A percentile compares a stretch with the other conserved stretches of the same genome.
phyloP scores from a whole-genome alignment of 2,113 vertebrate genomes.

The Piaya cayana region DNA sequence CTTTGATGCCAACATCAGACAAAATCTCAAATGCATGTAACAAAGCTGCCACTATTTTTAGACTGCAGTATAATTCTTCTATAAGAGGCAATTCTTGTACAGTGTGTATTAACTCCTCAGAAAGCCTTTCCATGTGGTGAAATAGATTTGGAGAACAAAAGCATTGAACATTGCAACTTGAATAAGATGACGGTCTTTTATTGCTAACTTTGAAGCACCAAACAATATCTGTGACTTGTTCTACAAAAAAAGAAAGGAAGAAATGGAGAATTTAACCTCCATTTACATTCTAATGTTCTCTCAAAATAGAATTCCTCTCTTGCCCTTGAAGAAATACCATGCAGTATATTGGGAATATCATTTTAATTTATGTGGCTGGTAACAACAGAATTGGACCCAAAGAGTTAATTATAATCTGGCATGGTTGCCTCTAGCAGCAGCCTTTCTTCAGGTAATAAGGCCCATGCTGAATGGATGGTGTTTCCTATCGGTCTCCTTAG shows the following conservation, averaged over 20 bases:
- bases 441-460: constrained; percentile 4
- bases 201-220: constrained; percentile 42
- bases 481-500: not conserved
- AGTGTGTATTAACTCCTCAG: constrained; percentile 49
- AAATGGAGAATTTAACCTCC: constrained; percentile 35
- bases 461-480: not conserved
- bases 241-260: constrained; percentile 27
- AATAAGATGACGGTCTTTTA: constrained; percentile 48
- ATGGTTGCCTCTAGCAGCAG: not conserved
- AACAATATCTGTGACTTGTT: constrained; percentile 45
- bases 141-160: constrained; percentile 67
- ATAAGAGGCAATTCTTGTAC: not conserved
- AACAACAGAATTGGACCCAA: not conserved
- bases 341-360: constrained; percentile 24
- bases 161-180: constrained; percentile 13
- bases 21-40: not conserved
- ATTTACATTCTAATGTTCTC: constrained; percentile 68
- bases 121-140: constrained; percentile 52
- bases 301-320: constrained; percentile 53
- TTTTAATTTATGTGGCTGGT: constrained; percentile 48
- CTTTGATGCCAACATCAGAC: constrained; percentile 29
- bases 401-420: not conserved
- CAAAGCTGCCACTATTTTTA: constrained; percentile 12
- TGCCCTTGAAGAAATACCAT: not conserved
- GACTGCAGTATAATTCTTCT: constrained; percentile 6